phyloP scores from a whole-genome alignment of 2,797 vertebrate species.

The Nannoperca obscura region DNA sequence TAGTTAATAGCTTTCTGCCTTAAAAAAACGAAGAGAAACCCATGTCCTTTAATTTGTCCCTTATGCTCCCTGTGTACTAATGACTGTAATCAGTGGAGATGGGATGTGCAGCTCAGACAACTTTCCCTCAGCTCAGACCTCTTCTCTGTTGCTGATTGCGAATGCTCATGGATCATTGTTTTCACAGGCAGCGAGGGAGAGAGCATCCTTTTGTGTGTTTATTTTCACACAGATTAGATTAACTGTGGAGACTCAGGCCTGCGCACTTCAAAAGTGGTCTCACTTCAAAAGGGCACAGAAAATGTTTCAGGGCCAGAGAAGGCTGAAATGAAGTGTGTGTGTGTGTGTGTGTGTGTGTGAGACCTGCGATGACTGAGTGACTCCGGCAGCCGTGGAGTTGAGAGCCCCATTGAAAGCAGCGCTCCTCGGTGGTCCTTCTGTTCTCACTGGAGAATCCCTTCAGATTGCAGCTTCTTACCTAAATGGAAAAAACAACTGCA shows the following conservation, averaged over 20 bases:
- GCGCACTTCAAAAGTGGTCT: slow-evolving; percentile 54
- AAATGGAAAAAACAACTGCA: slow-evolving; percentile 75
- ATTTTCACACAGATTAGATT: slow-evolving; percentile 78
- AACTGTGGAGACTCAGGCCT: slow-evolving; percentile 65
- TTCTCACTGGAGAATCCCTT: slow-evolving; percentile 80
- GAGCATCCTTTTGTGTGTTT: slow-evolving; percentile 77
- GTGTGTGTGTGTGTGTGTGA: slow-evolving; percentile 43
- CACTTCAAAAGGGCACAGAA: slow-evolving; percentile 63
- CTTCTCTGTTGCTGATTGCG: slow-evolving; percentile 37
- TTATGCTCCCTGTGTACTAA: slow-evolving; percentile 42
- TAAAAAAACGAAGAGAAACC: slow-evolving; percentile 2
- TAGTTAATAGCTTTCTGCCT: slow-evolving; percentile 15
- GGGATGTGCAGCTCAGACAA: slow-evolving; percentile 38
- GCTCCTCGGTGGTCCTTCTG: slow-evolving; percentile 83
- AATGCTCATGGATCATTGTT: slow-evolving; percentile 58
- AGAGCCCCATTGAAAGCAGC: slow-evolving; percentile 73
- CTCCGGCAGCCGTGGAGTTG: slow-evolving; percentile 79
- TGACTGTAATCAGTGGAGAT: slow-evolving; percentile 58
- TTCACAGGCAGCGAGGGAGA: slow-evolving; percentile 31
- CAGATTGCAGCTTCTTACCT: slow-evolving; percentile 74
- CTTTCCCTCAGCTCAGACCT: slow-evolving; percentile 35
- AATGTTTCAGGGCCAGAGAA: slow-evolving; percentile 53
- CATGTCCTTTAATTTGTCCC: slow-evolving; percentile 56
- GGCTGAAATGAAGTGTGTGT: slow-evolving; percentile 36
- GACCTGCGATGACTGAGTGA: slow-evolving; percentile 80